A percentile compares a stretch with the other conserved stretches of the same genome.
These are phyloP conservation scores for Campylomormyrus numenius DNA, from an alignment of 2,113 vertebrate genomes.

Conservation along the genomic window DNA sequence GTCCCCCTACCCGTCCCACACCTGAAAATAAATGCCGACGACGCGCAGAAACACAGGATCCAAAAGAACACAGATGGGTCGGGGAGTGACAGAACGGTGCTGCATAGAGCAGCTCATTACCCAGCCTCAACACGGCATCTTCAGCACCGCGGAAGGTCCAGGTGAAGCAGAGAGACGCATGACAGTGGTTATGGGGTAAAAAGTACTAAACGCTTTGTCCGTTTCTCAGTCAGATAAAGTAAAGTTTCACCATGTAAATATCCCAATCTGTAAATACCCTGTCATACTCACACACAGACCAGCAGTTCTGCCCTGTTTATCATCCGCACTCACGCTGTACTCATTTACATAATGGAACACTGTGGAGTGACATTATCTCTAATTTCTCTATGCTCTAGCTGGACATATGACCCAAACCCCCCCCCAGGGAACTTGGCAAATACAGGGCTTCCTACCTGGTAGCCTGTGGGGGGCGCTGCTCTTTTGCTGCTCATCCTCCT, in stretches of 20 bases:
- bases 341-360: background rate
- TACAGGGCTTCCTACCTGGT: constrained; percentile 62
- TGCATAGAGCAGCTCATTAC: background rate
- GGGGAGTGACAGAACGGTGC: background rate
- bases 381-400: background rate
- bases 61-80: background rate
- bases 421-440: background rate
- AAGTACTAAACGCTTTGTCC: background rate
- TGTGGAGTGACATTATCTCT: background rate
- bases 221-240: background rate
- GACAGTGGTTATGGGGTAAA: background rate
- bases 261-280: background rate
- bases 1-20: background rate
- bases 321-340: background rate
- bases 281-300: background rate
- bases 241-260: background rate
- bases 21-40: background rate
- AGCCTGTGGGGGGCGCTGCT: constrained; percentile 57
- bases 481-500: constrained; percentile 90
- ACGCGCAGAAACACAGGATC: background rate
- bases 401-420: too few relatives aligned
- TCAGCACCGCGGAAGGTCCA: background rate
- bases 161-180: background rate
- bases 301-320: background rate
- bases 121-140: background rate